Evolutionary conservation across 2,888 invertebrate species (phyloP).

Genomic region (Meteorus cinctellus): DNA sequence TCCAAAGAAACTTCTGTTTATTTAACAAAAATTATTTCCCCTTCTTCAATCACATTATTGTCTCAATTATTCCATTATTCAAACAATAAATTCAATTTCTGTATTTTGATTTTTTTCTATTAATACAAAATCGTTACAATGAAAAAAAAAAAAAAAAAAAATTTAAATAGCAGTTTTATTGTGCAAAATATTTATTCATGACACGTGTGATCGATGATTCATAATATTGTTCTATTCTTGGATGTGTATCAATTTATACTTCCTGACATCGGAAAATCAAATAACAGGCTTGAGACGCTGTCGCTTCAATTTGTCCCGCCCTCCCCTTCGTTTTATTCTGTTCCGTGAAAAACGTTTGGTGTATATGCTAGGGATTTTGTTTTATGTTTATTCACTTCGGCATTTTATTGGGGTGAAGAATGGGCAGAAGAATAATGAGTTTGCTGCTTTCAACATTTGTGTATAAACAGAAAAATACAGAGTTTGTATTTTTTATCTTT

Average conservation of each 20-base stretch:
- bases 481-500: neutral
- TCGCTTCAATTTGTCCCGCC: constrained; percentile 26
- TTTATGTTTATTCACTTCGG: constrained; percentile 66
- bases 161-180: neutral
- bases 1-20: no score
- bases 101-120: no score
- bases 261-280: constrained; percentile 60
- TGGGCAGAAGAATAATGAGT: neutral
- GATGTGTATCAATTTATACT: constrained; percentile 65
- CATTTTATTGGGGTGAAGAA: neutral
- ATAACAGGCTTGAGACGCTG: constrained; percentile 54
- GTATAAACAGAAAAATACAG: neutral
- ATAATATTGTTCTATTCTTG: constrained; percentile 51
- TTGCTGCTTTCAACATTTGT: neutral
- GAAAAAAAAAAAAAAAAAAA: constrained; percentile 17
- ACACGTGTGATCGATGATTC: constrained; percentile 46
- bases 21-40: no score
- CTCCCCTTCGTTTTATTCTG: constrained; percentile 20
- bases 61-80: no score
- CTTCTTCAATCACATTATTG: no score
- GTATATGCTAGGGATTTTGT: constrained; percentile 59
- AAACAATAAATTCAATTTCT: no score
- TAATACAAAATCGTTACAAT: neutral
- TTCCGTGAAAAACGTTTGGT: constrained; percentile 31
- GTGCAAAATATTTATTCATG: neutral